Conservation (phyloP, 2,888 invertebrate species). For the Perizoma affinitatum region DNA sequence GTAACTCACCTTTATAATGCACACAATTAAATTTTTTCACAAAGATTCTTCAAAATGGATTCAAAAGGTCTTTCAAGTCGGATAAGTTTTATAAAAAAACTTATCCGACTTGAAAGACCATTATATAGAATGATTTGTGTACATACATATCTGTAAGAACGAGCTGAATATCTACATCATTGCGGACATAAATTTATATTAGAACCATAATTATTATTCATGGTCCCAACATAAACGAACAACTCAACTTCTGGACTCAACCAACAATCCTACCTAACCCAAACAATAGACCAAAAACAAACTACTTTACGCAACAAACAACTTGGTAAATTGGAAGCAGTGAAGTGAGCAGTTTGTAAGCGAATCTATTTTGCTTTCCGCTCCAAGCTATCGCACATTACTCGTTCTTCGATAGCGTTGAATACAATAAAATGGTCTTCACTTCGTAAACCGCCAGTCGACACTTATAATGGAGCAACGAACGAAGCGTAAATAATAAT, state of each 20-base stretch:
- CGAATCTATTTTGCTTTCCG: too few species aligned
- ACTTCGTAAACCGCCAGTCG: constrained; percentile 32
- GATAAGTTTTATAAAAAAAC: too few species aligned
- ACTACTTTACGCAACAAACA: neutral
- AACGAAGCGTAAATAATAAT: constrained; percentile 19
- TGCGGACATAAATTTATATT: too few species aligned
- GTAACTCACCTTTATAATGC: constrained; percentile 3
- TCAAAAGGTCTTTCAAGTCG: too few species aligned
- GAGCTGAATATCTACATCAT: neutral
- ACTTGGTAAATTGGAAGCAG: neutral
- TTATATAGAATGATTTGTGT: too few species aligned
- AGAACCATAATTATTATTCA: too few species aligned
- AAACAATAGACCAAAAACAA: neutral
- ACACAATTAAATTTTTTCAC: too few species aligned
- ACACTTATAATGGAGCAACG: constrained; percentile 18
- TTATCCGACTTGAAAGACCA: too few species aligned
- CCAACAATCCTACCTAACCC: too few species aligned
- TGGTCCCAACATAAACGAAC: too few species aligned
- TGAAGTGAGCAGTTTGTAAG: neutral
- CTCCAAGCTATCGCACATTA: neutral
- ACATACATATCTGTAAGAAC: neutral
- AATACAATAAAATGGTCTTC: constrained; percentile 33
- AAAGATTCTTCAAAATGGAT: too few species aligned
- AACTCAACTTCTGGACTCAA: too few species aligned
- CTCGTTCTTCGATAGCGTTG: constrained; percentile 23